Evolutionary conservation across 53 echinoderm and acorn worm species (phyloP), one percentile per base, ranked within the genome.

Genomic region (Henricia sp.): DNA sequence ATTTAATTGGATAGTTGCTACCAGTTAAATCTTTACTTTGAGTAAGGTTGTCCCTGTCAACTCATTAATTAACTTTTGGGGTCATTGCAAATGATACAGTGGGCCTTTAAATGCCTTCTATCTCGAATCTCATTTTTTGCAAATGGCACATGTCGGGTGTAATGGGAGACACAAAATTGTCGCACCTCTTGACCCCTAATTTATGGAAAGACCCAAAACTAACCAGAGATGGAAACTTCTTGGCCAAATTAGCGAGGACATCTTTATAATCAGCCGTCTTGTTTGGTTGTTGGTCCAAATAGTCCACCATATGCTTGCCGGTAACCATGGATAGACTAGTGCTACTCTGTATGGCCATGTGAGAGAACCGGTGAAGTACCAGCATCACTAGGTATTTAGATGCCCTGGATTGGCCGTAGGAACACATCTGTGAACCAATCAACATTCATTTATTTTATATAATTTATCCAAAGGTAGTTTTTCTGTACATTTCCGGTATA

Each of bases 331-430:
- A 41, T 1, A 30, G 80, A 17, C 40, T 34, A 62, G 34, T 64
- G 64, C 30, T 43, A 13, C 62, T 21, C 33, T 64, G 62, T n/a
- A 48, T 80, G 48, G 64, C 80, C 57, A 63, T 9, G 48, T 44
- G 44, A 11, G 27, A 16, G 34, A 80, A 80, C 0, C 80, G 63
- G 3, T 12, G 64, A 2, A 89, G 56, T 51, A 59, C 76, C 44
- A 89, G 70, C 24, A 67, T 46, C 28, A 74, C 77, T 21, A 54
- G 62, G 59, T 84, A 76, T 52, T 55, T 76, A 28, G 68, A 56
- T 29, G 67, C 25, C 58, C 69, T 89, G 69, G 33, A 13, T 9
- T 37, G 76, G 52, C 58, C 69, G 29, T 38, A 32, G 28, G 50
- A 74, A 46, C 56, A 84, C 6, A 4, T 74, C 75, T 84, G 73